These are phyloP conservation scores for Oreortyx pictus DNA, from an alignment of 2,797 vertebrate species.

Conservation along the genomic window DNA sequence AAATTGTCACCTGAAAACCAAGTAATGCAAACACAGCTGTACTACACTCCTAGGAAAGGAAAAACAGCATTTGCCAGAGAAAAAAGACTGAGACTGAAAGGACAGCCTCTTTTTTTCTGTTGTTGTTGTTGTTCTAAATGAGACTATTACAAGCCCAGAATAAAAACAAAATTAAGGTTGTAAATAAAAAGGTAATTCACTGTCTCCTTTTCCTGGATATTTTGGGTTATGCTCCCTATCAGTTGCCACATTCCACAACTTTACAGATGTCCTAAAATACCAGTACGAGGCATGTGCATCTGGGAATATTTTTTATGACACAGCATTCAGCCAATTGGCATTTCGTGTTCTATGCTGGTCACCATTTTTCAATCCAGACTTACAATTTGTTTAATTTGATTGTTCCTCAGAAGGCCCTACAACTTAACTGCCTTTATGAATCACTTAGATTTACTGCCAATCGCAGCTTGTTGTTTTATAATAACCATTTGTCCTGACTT, in stretches of 20 bases:
- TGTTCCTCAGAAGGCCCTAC: conserved; percentile 55
- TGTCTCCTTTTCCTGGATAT: conserved; percentile 62
- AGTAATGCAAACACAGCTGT: not conserved
- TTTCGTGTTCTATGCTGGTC: conserved; percentile 46
- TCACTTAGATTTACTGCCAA: conserved; percentile 52
- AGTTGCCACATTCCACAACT: conserved; percentile 63
- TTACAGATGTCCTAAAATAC: conserved; percentile 68
- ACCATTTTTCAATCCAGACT: conserved; percentile 57
- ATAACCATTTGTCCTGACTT: conserved; percentile 43
- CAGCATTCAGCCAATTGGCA: conserved; percentile 47
- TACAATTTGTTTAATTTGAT: conserved; percentile 74
- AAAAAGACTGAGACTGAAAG: not conserved
- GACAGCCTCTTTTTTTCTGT: not conserved
- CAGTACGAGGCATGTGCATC: conserved; percentile 27
- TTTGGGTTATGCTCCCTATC: conserved; percentile 63
- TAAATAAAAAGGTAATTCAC: conserved; percentile 77
- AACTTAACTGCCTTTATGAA: conserved; percentile 61
- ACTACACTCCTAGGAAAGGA: not conserved
- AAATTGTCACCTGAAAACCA: not conserved
- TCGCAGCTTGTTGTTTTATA: conserved; percentile 53
- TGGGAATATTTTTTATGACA: conserved; percentile 67
- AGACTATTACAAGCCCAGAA: conserved; percentile 54
- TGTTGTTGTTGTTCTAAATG: not conserved
- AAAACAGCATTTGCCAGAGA: not conserved
- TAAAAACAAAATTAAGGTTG: conserved; percentile 63